phyloP scores from a whole-genome alignment of 2,888 invertebrate genomes.

The Micropterix aruncella region DNA sequence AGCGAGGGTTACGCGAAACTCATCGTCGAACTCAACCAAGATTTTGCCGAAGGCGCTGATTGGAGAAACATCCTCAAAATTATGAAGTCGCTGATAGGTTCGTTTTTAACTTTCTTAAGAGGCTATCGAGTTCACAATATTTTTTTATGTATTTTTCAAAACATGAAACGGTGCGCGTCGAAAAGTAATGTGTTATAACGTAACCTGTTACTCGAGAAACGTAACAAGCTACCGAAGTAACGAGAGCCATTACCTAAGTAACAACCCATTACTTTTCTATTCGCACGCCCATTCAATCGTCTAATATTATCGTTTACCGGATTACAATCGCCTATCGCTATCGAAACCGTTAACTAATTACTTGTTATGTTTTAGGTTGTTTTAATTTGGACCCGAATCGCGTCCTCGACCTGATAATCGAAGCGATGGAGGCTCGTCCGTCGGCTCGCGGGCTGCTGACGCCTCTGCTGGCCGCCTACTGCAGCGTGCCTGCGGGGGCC shows the following conservation, averaged over 20 bases:
- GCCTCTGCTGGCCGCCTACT: constrained; percentile 42
- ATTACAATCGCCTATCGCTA: no score
- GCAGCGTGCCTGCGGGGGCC: neutral
- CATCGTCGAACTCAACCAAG: constrained; percentile 85
- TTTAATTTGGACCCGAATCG: constrained; percentile 98
- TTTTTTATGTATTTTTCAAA: no score
- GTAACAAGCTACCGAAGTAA: no score
- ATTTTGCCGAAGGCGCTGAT: constrained; percentile 47
- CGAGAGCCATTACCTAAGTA: no score
- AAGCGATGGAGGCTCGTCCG: constrained; percentile 86
- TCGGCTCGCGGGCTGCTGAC: constrained; percentile 71
- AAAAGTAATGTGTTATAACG: no score
- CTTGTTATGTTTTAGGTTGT: constrained; percentile 63
- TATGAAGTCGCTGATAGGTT: constrained; percentile 88
- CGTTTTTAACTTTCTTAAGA: constrained; percentile 7
- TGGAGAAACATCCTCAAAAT: constrained; percentile 67
- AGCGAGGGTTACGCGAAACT: constrained; percentile 98
- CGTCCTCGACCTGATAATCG: constrained; percentile 89
- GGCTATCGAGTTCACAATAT: no score
- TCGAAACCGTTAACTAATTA: no score
- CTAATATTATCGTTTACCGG: no score
- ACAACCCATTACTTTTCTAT: no score
- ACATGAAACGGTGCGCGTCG: no score
- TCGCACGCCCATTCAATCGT: no score
- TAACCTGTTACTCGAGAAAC: no score